Evolutionary conservation across 2,888 invertebrate species (phyloP).

Genomic region (Unio pictorum): DNA sequence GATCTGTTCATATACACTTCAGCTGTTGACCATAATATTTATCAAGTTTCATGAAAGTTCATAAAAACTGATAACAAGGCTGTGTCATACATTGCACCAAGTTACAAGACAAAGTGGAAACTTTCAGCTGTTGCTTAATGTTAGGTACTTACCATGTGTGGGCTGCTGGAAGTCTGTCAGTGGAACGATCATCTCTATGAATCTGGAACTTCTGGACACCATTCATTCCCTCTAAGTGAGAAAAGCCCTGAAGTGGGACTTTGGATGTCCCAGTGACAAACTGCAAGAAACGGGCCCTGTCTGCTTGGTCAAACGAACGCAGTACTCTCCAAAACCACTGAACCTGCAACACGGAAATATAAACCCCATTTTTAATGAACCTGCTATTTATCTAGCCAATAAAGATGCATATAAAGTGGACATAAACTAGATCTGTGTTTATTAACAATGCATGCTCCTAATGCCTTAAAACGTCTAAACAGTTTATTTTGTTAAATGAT

Average conservation of each 20-base stretch:
- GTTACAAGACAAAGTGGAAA: background rate
- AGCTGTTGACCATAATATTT: too few species aligned
- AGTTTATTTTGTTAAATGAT: too few species aligned
- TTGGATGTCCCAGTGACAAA: constrained; percentile 94
- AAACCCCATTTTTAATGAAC: too few species aligned
- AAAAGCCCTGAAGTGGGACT: constrained; percentile 91
- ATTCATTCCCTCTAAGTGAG: constrained; percentile 91
- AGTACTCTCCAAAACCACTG: constrained; percentile 95
- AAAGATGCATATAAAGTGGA: too few species aligned
- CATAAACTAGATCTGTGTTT: too few species aligned
- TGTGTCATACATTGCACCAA: too few species aligned
- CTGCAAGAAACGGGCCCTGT: constrained; percentile 90
- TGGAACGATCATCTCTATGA: constrained; percentile 87
- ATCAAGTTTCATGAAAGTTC: too few species aligned
- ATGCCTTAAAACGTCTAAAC: too few species aligned
- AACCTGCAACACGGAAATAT: constrained; percentile 75
- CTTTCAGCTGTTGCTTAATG: constrained; percentile 10
- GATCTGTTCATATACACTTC: too few species aligned
- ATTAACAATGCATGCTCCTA: too few species aligned
- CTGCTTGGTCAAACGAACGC: constrained; percentile 90
- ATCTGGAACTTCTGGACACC: constrained; percentile 94
- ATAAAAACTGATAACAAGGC: too few species aligned
- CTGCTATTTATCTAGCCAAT: too few species aligned
- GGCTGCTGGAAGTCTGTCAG: constrained; percentile 89
- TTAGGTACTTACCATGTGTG: constrained; percentile 84